Evolutionary conservation across 2,888 invertebrate species (phyloP), one percentile per base, ranked within the genome.

Genomic region (Drosophila lacicola): DNA sequence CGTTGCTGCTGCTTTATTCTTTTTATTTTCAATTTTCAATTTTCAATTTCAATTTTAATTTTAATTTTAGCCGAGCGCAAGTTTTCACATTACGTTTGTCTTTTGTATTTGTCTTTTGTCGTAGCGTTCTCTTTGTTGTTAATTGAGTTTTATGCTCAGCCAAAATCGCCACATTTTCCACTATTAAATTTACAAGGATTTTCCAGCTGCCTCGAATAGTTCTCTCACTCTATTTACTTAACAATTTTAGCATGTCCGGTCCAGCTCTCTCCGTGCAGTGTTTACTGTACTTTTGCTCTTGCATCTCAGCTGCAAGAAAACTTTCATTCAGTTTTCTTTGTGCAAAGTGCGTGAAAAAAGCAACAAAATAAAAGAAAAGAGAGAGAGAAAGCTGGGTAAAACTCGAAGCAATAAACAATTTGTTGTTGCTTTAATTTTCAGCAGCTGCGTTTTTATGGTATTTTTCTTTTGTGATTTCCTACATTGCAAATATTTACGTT

Each of bases 191-290:
- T 53, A 41, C 53, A 53, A 19, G 29, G 53, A 14, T 41, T 33
- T 53, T 8, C 41, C 13, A 53, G 51, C 39, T 29, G 56, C 33
- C 51, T 58, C 57, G 51, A 70, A 81, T 71, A 74, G 77, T 71
- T 69, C 37, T 60, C 51, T 41, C 62, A 58, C 49, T 70, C 70
- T 79, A 75, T 82, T 77, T 82, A 78, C 74, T 74, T 70, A 65
- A 49, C 63, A 72, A 77, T 58, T 64, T 72, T 72, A 56, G 71
- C 76, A 77, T 78, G 54, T 60, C 29, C 55, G 46, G 45, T 55
- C 34, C 25, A 37, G 29, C 14, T 39, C 21, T 55, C 14, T 34
- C 36, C 36, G 57, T 62, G 34, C 41, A 58, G 56, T 60, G 64
- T 44, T 51, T 51, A 51, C 39, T 69, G 44, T 60, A 46, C 36